Conservation (phyloP, 1,140 invertebrate species). For the Tachypleus tridentatus region DNA sequence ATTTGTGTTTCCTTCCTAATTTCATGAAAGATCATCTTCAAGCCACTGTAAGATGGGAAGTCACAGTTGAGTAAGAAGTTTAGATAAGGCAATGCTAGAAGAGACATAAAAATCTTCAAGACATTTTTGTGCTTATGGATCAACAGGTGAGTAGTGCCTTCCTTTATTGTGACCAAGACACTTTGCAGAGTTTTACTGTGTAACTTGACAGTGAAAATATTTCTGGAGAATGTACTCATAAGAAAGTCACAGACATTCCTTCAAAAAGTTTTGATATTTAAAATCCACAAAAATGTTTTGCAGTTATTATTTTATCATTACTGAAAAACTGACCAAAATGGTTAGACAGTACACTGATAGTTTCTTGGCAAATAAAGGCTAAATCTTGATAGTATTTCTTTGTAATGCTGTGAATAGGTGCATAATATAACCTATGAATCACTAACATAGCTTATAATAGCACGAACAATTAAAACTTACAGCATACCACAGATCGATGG, state of each 20-base stretch:
- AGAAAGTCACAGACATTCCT: too few species aligned
- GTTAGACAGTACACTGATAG: too few species aligned
- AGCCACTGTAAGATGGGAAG: slow-evolving; percentile 80
- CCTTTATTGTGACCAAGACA: slow-evolving; percentile 95
- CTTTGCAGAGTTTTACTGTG: slow-evolving; percentile 66
- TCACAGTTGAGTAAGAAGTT: slow-evolving; percentile 71
- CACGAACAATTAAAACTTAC: too few species aligned
- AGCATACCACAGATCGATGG: slow-evolving; percentile 60
- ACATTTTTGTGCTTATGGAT: slow-evolving; percentile 67
- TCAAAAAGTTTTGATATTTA: too few species aligned
- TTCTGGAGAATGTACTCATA: slow-evolving; percentile 82
- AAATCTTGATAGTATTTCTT: too few species aligned
- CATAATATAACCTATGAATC: too few species aligned
- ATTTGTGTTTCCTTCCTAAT: background rate
- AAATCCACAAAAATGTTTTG: too few species aligned
- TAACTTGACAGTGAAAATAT: slow-evolving; percentile 91
- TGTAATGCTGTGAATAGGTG: too few species aligned
- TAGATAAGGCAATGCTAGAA: slow-evolving; percentile 85
- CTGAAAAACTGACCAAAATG: too few species aligned
- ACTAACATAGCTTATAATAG: too few species aligned
- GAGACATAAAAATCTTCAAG: slow-evolving; percentile 77
- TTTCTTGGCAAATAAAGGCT: too few species aligned
- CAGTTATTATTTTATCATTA: too few species aligned
- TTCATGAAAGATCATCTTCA: slow-evolving; percentile 60
- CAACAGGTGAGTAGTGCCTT: slow-evolving; percentile 82